Evolutionary conservation across 2,888 invertebrate species (phyloP), one percentile per base, ranked within the genome.

Genomic region (Rhamnusium bicolor): DNA sequence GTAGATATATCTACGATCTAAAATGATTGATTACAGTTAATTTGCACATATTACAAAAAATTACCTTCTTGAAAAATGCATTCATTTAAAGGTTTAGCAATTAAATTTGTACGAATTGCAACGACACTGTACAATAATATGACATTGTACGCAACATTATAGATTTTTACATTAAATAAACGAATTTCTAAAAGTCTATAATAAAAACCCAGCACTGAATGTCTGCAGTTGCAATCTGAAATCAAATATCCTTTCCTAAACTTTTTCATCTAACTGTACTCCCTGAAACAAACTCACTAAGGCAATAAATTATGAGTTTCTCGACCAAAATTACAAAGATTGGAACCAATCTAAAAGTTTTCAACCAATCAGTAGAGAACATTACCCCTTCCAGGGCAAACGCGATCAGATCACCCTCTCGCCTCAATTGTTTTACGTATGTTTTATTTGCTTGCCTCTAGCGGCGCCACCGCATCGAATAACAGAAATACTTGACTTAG

Each of bases 321-420:
- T 82, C 84, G 85, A 86, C 87, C 87, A 85, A 86, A 87, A 87
- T 86, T 85, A 86, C 85, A 81, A 84, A 86, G 87, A 86, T 86
- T 85, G 85, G 85, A 84, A 85, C 83, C 85, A 85, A 87, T 86
- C 86, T 86, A 85, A 86, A 86, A 87, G 86, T 86, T 86, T 86
- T 85, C 85, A 84, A 82, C 86, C 86, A 87, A 87, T 87, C 86
- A 82, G 83, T 78, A 77, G 82, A 81, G 81, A 80, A 83, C 83
- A 84, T 85, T 85, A 85, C 82, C 83, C 84, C 84, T 82, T 73
- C 81, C 79, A 51, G 21, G 49, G 53, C 56, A 58, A 60, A 63
- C 69, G 75, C 74, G 72, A 76, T 75, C 75, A 62, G 75, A 71
- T 75, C 72, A 73, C 78, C 78, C 80, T 78, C 78, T 81, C 82